Evolutionary conservation across 1,140 invertebrate genomes (phyloP).

Genomic region (Drosophila azteca): DNA sequence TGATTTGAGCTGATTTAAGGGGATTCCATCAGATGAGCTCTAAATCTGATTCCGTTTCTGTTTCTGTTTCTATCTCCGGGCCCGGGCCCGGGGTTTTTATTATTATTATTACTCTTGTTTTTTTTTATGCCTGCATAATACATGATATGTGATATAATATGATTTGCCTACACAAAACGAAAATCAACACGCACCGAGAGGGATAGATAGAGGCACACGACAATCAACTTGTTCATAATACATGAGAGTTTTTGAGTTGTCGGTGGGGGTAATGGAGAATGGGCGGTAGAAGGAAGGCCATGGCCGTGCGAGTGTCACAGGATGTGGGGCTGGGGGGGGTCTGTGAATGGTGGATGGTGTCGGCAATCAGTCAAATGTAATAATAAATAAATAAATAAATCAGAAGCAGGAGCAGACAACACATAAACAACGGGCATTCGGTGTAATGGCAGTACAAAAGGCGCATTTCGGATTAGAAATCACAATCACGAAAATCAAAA

Average conservation of each 20-base stretch:
- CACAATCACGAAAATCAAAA: conserved; percentile 28
- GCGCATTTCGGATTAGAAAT: conserved; percentile 41
- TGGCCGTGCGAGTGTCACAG: too few relatives aligned
- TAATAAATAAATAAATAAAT: conserved; percentile 78
- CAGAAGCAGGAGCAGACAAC: conserved; percentile 25
- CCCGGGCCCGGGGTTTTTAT: conserved; percentile 20
- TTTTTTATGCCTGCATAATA: conserved; percentile 58
- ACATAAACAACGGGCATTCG: conserved; percentile 33
- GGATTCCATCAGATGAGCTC: conserved; percentile 17
- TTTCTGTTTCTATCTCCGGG: conserved; percentile 1
- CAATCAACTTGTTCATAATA: conserved; percentile 77
- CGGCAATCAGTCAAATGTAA: conserved; percentile 74
- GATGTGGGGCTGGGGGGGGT: neutral
- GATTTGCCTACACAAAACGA: conserved; percentile 73
- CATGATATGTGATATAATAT: conserved; percentile 70
- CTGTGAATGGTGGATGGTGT: conserved; percentile 23
- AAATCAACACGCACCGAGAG: conserved; percentile 52
- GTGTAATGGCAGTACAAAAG: conserved; percentile 33
- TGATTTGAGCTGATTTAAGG: neutral
- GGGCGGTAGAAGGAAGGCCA: too few relatives aligned
- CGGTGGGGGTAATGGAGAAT: too few relatives aligned
- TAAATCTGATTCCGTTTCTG: conserved; percentile 6
- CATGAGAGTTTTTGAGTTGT: conserved; percentile 58
- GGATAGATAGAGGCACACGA: conserved; percentile 53
- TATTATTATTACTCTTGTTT: neutral